Conservation (phyloP, 2,113 vertebrate genomes). For the Galeopterus variegatus region DNA sequence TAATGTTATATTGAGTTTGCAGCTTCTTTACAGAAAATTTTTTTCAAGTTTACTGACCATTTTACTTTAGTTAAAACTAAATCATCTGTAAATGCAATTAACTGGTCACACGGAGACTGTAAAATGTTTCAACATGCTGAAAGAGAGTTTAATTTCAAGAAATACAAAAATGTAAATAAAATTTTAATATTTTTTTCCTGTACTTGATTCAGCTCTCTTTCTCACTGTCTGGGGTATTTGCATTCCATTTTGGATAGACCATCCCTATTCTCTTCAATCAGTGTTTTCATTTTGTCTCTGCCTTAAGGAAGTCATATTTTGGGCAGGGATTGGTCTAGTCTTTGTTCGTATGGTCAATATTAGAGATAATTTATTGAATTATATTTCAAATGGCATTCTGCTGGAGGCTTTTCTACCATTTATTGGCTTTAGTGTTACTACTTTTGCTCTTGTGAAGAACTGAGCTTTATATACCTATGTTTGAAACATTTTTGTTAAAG, state of each 20-base stretch:
- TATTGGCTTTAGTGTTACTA: not conserved
- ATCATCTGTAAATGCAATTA: conserved; percentile 21
- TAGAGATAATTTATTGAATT: conserved; percentile 50
- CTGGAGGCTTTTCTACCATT: not conserved
- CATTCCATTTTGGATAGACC: not conserved
- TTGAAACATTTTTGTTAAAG: conserved; percentile 21
- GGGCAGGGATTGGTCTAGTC: not conserved
- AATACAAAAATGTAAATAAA: not conserved
- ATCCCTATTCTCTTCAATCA: not conserved
- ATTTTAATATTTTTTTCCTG: not conserved
- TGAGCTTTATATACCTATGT: not conserved
- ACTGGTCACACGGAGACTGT: conserved; percentile 22
- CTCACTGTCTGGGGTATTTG: not conserved
- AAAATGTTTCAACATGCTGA: not conserved
- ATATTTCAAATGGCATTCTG: not conserved
- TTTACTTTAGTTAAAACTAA: conserved; percentile 52
- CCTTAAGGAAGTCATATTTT: conserved; percentile 25
- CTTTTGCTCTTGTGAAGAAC: conserved; percentile 26
- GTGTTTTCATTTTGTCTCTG: not conserved
- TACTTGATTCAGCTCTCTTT: not conserved
- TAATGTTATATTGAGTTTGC: not conserved
- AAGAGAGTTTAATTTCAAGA: conserved; percentile 51
- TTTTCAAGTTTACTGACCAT: not conserved
- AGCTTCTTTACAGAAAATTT: not conserved
- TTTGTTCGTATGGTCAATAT: conserved; percentile 1